Evolutionary conservation across 2,888 invertebrate genomes (phyloP).

Genomic region (Caenorhabditis sp.): DNA sequence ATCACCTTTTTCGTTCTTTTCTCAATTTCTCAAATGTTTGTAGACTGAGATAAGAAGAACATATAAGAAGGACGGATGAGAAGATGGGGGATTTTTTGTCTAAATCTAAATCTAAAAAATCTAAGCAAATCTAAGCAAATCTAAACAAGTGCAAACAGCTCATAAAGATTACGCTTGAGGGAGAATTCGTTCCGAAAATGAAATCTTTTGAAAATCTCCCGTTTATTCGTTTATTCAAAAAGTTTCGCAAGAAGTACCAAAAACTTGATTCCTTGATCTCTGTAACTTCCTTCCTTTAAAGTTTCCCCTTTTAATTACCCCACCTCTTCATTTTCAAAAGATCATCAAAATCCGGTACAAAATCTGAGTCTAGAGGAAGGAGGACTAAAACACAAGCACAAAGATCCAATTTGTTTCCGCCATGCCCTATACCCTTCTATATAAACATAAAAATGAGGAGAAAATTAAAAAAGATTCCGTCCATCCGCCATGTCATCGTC

Average conservation of each 20-base stretch:
- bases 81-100: not conserved
- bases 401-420: slow-evolving; percentile 7
- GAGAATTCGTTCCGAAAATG: not conserved
- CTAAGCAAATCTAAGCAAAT: too few relatives aligned
- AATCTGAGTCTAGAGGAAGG: too few relatives aligned
- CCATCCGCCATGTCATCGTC: slow-evolving; percentile 21
- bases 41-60: too few relatives aligned
- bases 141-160: slow-evolving; percentile 29
- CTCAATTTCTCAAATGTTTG: too few relatives aligned
- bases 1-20: slow-evolving; percentile 16
- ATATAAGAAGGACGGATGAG: not conserved
- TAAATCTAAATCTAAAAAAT: too few relatives aligned
- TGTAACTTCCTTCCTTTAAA: not conserved
- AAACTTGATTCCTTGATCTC: not conserved
- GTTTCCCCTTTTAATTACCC: slow-evolving; percentile 5
- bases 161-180: slow-evolving; percentile 25
- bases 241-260: not conserved
- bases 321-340: slow-evolving; percentile 31
- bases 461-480: too few relatives aligned
- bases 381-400: slow-evolving; percentile 8
- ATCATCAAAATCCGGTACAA: too few relatives aligned
- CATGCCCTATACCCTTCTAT: too few relatives aligned
- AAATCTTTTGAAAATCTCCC: slow-evolving; percentile 1
- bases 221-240: not conserved
- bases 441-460: slow-evolving; percentile 7